Conservation (phyloP, 2,113 vertebrate genomes). For the Planiliza haematocheilus region DNA sequence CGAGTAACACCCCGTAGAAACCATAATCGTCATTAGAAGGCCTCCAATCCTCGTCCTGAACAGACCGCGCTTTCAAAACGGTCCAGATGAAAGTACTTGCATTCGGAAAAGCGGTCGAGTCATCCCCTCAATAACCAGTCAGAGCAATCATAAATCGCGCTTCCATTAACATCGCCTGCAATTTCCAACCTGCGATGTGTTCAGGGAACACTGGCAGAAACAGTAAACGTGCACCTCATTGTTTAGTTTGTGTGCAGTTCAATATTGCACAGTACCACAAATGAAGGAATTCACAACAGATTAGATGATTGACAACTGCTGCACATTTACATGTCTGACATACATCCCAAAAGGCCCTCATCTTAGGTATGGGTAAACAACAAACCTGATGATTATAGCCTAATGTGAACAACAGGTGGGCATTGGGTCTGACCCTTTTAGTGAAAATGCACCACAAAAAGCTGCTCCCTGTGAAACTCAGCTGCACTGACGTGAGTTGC, state of each 20-base stretch:
- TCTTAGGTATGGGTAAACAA: background rate
- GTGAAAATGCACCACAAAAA: background rate
- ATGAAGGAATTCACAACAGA: no score
- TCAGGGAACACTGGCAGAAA: background rate
- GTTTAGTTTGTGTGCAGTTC: no score
- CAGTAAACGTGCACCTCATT: no score
- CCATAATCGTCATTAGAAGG: background rate
- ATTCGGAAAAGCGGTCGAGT: no score
- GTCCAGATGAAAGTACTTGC: no score
- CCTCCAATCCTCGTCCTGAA: background rate
- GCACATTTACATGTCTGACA: background rate
- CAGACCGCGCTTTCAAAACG: background rate
- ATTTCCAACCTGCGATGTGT: no score
- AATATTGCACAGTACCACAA: no score
- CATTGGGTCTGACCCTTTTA: background rate
- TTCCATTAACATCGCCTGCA: no score
- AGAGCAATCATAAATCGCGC: no score
- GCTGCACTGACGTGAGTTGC: background rate
- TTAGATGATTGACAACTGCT: background rate
- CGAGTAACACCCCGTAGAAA: background rate
- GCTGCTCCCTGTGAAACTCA: background rate
- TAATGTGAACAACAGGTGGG: background rate
- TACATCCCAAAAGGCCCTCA: background rate
- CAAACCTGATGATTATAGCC: conserved; percentile 1
- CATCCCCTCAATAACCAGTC: no score